Evolutionary conservation across 1,140 invertebrate genomes (phyloP).

Genomic region (Drosophila bocki): DNA sequence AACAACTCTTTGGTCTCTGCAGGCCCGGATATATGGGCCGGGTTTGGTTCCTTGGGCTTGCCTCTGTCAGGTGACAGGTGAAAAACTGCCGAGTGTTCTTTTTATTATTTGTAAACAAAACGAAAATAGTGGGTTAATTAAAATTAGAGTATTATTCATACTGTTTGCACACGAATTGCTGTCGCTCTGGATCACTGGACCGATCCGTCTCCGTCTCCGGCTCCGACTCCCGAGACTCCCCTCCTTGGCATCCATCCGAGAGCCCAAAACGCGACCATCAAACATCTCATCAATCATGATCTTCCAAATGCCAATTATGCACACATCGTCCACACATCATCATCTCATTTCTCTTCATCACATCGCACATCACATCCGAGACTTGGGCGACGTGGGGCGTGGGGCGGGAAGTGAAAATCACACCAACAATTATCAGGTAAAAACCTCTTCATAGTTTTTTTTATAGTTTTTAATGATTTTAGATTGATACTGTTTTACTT

Average conservation of each 20-base stretch:
- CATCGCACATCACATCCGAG: slow-evolving; percentile 49
- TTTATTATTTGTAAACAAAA: slow-evolving; percentile 67
- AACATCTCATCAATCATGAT: slow-evolving; percentile 44
- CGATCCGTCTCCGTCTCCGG: slow-evolving; percentile 22
- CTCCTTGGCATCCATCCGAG: slow-evolving; percentile 40
- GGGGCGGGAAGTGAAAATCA: slow-evolving; percentile 80
- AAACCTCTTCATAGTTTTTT: slow-evolving; percentile 66
- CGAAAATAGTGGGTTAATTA: slow-evolving; percentile 78
- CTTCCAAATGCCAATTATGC: slow-evolving; percentile 42
- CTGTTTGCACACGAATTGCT: slow-evolving; percentile 72
- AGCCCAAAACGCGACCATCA: slow-evolving; percentile 44
- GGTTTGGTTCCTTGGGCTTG: slow-evolving; percentile 45
- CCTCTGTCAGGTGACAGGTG: slow-evolving; percentile 58
- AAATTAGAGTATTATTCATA: slow-evolving; percentile 82
- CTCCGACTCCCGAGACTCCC: slow-evolving; percentile 10
- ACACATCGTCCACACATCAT: slow-evolving; percentile 52
- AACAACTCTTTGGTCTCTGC: slow-evolving; percentile 43
- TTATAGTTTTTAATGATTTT: slow-evolving; percentile 39
- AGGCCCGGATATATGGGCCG: slow-evolving; percentile 12
- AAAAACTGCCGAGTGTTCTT: slow-evolving; percentile 37
- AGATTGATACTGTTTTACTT: slow-evolving; percentile 16
- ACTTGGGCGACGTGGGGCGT: slow-evolving; percentile 60
- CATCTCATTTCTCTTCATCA: slow-evolving; percentile 49
- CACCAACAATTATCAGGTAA: slow-evolving; percentile 79
- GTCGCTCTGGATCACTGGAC: slow-evolving; percentile 36